phyloP scores from a whole-genome alignment of 64 coral and sea anemone species.

The Stichodactyla mertensii region DNA sequence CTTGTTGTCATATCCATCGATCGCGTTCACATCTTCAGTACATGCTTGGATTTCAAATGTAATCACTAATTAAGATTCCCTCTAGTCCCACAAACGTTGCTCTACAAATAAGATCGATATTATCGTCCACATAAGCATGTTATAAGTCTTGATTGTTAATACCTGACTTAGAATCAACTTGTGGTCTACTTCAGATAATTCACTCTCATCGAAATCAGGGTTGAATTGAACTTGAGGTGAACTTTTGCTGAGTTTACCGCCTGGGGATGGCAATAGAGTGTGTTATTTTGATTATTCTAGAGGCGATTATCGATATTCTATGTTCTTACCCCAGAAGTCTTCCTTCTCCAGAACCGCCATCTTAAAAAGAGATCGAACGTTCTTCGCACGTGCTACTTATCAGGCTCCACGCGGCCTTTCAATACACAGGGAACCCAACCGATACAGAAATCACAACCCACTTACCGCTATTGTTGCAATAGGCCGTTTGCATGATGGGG shows the following conservation, averaged over 20 bases:
- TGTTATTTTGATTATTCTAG: neutral
- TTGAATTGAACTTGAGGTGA: conserved; percentile 23
- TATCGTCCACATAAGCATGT: neutral
- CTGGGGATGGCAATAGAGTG: neutral
- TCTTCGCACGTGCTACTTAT: neutral
- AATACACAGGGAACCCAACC: neutral
- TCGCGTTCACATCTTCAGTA: too few species aligned
- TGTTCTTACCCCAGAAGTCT: conserved; percentile 55
- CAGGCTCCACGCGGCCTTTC: neutral
- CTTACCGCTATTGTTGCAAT: too few species aligned
- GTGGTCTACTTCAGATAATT: conserved; percentile 43
- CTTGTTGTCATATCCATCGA: too few species aligned
- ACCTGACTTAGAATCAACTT: conserved; percentile 51
- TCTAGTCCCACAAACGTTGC: too few species aligned
- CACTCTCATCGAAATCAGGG: conserved; percentile 38
- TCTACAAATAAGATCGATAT: neutral
- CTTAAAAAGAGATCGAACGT: conserved; percentile 44
- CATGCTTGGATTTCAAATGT: too few species aligned
- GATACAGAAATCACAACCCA: too few species aligned
- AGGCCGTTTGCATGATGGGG: too few species aligned
- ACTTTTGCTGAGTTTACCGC: conserved; percentile 45
- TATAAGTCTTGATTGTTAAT: neutral
- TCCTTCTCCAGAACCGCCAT: conserved; percentile 62
- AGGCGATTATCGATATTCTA: neutral
- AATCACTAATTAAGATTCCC: neutral